A percentile compares a stretch with the other conserved stretches of the same genome.
Evolutionary conservation across 2,113 vertebrate species (phyloP).

Genomic region (Euleptes europaea): DNA sequence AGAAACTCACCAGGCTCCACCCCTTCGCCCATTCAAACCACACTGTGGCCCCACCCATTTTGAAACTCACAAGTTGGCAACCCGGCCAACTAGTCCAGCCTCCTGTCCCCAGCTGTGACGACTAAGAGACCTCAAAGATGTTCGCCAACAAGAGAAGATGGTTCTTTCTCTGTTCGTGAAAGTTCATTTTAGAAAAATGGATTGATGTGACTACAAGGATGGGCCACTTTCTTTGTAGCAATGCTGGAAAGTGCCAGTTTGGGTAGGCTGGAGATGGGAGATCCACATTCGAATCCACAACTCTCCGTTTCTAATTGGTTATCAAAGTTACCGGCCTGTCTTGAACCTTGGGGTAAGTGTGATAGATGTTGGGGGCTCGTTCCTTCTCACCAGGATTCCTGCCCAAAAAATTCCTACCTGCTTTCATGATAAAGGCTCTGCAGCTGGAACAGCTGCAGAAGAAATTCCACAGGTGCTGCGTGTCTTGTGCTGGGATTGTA

Average conservation of each 20-base stretch:
- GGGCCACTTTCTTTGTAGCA: neutral
- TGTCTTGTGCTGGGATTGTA: neutral
- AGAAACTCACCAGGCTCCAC: too few species aligned
- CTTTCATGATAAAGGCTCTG: neutral
- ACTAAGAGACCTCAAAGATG: neutral
- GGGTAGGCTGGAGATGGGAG: neutral
- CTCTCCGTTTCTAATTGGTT: neutral
- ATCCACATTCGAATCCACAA: neutral
- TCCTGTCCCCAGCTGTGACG: neutral
- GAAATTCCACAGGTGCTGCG: neutral
- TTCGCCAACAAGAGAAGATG: neutral
- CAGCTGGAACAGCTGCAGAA: neutral
- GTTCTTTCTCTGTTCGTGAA: neutral
- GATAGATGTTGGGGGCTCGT: neutral
- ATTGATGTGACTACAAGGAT: neutral
- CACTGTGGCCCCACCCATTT: neutral
- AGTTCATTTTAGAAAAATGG: neutral
- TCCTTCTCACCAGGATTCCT: too few species aligned
- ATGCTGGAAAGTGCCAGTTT: neutral
- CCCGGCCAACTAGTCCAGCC: neutral
- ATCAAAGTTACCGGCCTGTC: neutral
- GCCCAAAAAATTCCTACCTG: too few species aligned
- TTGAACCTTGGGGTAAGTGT: neutral
- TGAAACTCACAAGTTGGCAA: neutral
- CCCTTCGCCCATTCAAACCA: too few species aligned